These are phyloP conservation scores for Boulengeromyrus knoepffleri DNA, from an alignment of 2,113 vertebrate species.

Conservation along the genomic window DNA sequence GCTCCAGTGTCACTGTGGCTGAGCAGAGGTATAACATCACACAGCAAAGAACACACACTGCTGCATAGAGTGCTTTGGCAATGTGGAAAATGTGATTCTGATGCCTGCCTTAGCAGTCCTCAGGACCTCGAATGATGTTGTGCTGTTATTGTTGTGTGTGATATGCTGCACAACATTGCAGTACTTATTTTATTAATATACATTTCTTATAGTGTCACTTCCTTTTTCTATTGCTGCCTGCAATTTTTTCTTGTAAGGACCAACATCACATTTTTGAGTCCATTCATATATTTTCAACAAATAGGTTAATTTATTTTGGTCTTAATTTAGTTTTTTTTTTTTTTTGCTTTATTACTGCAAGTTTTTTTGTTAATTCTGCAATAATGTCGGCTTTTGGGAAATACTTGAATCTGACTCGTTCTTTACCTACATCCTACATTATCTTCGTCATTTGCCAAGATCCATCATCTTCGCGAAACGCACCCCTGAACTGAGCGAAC, in stretches of 20 bases:
- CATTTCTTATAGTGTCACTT: neutral
- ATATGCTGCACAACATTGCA: neutral
- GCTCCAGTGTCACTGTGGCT: neutral
- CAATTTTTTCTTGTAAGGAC: neutral
- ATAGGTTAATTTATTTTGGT: neutral
- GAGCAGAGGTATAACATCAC: neutral
- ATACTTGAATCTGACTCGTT: neutral
- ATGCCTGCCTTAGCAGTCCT: neutral
- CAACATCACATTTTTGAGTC: neutral
- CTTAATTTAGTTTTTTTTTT: neutral
- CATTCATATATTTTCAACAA: neutral
- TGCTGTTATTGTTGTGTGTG: neutral
- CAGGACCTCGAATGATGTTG: no score
- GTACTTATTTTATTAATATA: neutral
- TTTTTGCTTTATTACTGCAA: no score
- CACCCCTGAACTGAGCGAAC: neutral
- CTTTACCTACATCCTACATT: neutral
- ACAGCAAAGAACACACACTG: neutral
- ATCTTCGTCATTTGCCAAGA: neutral
- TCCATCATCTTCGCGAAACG: neutral
- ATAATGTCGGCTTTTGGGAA: neutral
- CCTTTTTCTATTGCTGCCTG: neutral
- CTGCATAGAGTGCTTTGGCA: no score
- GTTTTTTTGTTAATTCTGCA: neutral
- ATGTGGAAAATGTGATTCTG: neutral